Evolutionary conservation across 2,113 vertebrate genomes (phyloP).

Genomic region (Forbesichthys papilliferus): DNA sequence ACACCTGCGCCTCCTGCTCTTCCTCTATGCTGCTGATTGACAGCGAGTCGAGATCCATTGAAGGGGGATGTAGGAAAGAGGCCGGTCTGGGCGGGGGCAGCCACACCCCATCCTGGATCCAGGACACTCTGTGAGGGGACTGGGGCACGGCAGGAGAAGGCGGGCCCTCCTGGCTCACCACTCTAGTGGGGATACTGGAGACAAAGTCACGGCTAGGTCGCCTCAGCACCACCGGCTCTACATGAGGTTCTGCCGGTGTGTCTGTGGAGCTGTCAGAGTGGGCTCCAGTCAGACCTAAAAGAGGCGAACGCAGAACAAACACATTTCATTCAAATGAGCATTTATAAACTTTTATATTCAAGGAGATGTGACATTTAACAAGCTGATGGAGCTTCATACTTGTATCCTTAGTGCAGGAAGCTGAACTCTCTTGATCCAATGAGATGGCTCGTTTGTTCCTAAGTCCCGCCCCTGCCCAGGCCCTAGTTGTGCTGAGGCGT

Average conservation of each 20-base stretch:
- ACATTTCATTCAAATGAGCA: too few species aligned
- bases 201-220: constrained; percentile 42
- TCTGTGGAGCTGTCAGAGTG: constrained; percentile 43
- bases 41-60: constrained; percentile 70
- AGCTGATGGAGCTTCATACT: constrained; percentile 33
- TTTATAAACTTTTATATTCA: too few species aligned
- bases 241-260: neutral
- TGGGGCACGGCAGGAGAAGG: constrained; percentile 19
- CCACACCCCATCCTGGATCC: constrained; percentile 81
- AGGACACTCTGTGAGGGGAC: constrained; percentile 82
- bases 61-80: constrained; percentile 52
- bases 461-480: constrained; percentile 63
- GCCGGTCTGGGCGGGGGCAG: constrained; percentile 50
- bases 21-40: constrained; percentile 81
- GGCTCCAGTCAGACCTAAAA: constrained; percentile 51
- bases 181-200: constrained; percentile 2
- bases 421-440: constrained; percentile 51
- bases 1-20: constrained; percentile 58
- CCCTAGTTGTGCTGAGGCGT: constrained; percentile 64
- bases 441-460: constrained; percentile 57
- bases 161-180: constrained; percentile 20
- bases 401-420: constrained; percentile 22
- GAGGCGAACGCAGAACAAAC: neutral
- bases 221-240: constrained; percentile 61
- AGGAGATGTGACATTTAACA: too few species aligned